Conservation (phyloP, 2,113 vertebrate genomes). For the Zootoca vivipara region DNA sequence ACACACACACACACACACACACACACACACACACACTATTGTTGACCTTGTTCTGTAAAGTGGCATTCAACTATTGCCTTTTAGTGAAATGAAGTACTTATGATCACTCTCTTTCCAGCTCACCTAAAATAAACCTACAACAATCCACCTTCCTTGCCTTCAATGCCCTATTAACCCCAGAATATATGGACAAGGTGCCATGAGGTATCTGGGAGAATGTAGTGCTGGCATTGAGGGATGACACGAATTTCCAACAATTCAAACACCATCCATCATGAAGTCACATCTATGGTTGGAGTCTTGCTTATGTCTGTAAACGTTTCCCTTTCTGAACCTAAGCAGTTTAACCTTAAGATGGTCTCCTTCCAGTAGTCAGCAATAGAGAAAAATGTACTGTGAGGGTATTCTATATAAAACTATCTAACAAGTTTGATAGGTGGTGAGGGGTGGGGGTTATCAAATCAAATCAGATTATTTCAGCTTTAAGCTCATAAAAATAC, state of each 20-base stretch:
- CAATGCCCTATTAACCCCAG: constrained; percentile 7
- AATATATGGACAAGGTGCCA: not conserved
- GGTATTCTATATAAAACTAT: not conserved
- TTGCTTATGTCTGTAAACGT: not conserved
- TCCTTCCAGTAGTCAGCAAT: not conserved
- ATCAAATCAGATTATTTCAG: too few relatives aligned
- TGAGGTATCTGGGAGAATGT: not conserved
- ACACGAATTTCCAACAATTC: not conserved
- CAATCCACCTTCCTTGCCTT: not conserved
- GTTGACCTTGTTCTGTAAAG: constrained; percentile 7
- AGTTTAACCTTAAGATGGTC: not conserved
- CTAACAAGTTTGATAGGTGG: not conserved
- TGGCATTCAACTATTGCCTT: constrained; percentile 10
- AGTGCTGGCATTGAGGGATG: not conserved
- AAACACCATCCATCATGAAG: not conserved
- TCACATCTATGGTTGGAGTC: not conserved
- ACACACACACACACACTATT: not conserved
- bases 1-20: not conserved
- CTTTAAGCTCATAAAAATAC: too few relatives aligned
- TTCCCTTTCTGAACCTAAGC: constrained; percentile 14
- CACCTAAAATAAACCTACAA: not conserved
- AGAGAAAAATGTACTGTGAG: not conserved
- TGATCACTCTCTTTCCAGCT: not conserved
- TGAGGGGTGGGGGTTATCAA: too few relatives aligned
- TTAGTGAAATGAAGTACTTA: constrained; percentile 8